phyloP scores from a whole-genome alignment of 2,113 vertebrate genomes.

The Scalopus aquaticus region DNA sequence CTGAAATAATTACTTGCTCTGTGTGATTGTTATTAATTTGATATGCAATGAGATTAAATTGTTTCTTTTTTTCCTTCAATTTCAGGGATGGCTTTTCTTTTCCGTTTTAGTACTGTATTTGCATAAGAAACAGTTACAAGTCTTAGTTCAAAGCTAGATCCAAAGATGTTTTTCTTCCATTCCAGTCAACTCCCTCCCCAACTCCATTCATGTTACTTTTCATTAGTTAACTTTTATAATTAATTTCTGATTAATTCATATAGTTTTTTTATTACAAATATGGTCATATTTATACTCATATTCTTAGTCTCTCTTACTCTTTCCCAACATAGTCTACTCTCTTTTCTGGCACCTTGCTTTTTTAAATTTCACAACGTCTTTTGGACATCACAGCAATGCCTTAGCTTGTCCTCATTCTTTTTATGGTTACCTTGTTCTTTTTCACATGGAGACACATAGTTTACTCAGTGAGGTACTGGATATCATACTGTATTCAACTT shows the following conservation, averaged over 20 bases:
- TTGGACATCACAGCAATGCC: neutral
- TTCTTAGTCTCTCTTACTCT: neutral
- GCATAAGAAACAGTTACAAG: neutral
- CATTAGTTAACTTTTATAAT: neutral
- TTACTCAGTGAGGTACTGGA: neutral
- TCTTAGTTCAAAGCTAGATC: neutral
- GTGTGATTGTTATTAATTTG: neutral
- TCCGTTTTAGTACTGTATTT: neutral
- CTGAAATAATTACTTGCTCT: neutral
- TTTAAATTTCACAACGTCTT: neutral
- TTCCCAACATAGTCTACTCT: neutral
- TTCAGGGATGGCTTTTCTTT: neutral
- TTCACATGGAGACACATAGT: neutral
- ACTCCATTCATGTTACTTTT: neutral
- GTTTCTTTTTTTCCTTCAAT: neutral
- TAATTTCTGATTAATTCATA: slow-evolving; percentile 35
- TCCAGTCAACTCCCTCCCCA: neutral
- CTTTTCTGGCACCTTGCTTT: neutral
- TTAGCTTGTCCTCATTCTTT: neutral
- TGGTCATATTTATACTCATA: neutral
- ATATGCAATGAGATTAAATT: neutral
- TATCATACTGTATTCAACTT: neutral
- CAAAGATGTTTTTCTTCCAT: neutral
- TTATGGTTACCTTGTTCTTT: neutral
- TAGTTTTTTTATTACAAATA: neutral